phyloP scores from a whole-genome alignment of 2,797 vertebrate genomes.

The Thaleichthys pacificus region DNA sequence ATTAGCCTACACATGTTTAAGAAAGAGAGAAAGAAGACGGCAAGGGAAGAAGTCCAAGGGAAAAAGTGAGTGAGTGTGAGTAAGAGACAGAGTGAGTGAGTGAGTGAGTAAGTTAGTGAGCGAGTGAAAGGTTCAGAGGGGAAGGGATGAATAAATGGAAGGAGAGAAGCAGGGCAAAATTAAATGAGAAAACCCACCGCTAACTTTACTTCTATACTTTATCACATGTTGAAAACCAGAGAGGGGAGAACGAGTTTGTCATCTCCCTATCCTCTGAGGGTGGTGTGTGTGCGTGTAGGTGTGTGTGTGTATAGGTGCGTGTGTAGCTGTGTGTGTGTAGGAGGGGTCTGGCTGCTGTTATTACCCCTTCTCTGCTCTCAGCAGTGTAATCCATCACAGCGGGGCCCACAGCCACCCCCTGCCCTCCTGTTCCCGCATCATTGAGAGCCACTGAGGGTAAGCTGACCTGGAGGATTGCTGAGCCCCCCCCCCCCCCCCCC shows the following conservation, averaged over 20 bases:
- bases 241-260: too few relatives aligned
- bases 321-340: neutral
- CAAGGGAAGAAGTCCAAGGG: constrained; percentile 28
- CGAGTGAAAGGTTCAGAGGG: neutral
- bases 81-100: constrained; percentile 16
- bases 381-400: constrained; percentile 71
- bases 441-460: constrained; percentile 75
- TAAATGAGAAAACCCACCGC: too few relatives aligned
- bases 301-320: too few relatives aligned
- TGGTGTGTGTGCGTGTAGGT: neutral
- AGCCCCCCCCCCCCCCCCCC: constrained; percentile 31
- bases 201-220: too few relatives aligned
- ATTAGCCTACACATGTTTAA: constrained; percentile 75
- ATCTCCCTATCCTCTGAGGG: neutral
- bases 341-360: constrained; percentile 31
- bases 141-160: constrained; percentile 8
- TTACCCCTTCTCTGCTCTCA: constrained; percentile 59
- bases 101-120: neutral
- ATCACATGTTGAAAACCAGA: too few relatives aligned
- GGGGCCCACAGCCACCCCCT: constrained; percentile 47
- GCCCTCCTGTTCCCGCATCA: constrained; percentile 73
- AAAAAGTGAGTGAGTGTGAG: constrained; percentile 39
- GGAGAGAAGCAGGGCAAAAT: constrained; percentile 10
- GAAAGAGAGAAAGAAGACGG: constrained; percentile 33
- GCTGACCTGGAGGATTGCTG: constrained; percentile 64